These are phyloP conservation scores for Saccostrea glomerata DNA, from an alignment of 1,140 invertebrate genomes.

Conservation along the genomic window DNA sequence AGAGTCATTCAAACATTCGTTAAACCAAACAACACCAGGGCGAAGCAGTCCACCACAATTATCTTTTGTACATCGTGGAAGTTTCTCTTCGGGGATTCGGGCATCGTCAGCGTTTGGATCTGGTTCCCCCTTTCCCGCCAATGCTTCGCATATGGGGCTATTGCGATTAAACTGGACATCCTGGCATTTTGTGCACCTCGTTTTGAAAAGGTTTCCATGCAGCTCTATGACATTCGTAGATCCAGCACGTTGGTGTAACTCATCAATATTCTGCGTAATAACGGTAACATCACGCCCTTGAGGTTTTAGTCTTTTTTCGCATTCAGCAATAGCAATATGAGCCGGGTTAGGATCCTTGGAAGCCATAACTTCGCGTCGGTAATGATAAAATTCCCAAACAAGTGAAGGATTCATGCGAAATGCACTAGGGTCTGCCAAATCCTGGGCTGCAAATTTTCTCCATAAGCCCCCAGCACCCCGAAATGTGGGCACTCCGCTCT, in stretches of 20 bases:
- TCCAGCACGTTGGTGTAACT: conserved; percentile 76
- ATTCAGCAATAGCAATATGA: conserved; percentile 89
- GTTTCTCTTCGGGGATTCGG: conserved; percentile 84
- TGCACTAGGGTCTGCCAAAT: conserved; percentile 84
- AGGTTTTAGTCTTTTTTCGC: conserved; percentile 83
- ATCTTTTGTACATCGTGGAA: conserved; percentile 86
- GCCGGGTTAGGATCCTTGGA: conserved; percentile 88
- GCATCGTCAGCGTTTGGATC: conserved; percentile 79
- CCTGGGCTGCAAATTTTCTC: conserved; percentile 85
- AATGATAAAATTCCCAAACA: conserved; percentile 91
- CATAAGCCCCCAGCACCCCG: conserved; percentile 88
- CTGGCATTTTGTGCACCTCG: conserved; percentile 89
- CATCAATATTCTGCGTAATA: conserved; percentile 80
- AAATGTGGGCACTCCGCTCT: conserved; percentile 91
- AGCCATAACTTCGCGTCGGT: conserved; percentile 84
- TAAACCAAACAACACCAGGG: conserved; percentile 95
- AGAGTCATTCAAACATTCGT: conserved; percentile 86
- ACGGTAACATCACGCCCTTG: conserved; percentile 81
- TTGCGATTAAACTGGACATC: conserved; percentile 85
- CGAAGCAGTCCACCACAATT: conserved; percentile 87
- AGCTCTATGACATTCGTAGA: conserved; percentile 77
- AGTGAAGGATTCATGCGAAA: conserved; percentile 85
- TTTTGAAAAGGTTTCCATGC: conserved; percentile 87
- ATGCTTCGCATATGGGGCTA: conserved; percentile 89
- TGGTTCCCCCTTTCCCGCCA: conserved; percentile 83